A percentile compares a stretch with the other conserved stretches of the same genome.
Evolutionary conservation across 2,888 invertebrate genomes (phyloP).

Genomic region (Zygaena filipendulae): DNA sequence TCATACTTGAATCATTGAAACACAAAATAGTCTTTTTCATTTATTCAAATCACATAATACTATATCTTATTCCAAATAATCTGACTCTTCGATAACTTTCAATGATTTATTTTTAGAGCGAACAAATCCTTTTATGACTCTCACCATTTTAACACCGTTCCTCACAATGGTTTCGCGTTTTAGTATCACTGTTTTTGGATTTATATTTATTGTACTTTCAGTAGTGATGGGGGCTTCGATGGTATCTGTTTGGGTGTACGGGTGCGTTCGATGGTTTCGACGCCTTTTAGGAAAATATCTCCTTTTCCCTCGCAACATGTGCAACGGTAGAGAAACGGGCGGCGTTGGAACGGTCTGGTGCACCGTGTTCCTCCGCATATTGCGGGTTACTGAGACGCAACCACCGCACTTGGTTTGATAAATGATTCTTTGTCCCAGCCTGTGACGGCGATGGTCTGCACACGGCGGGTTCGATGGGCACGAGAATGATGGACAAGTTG

Average conservation of each 20-base stretch:
- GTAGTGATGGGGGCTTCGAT: no score
- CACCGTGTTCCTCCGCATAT: slow-evolving; percentile 23
- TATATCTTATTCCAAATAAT: slow-evolving; percentile 28
- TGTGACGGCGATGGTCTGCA: slow-evolving; percentile 19
- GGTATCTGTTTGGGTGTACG: no score
- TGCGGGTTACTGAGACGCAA: no score
- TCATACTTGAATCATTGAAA: no score
- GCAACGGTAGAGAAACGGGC: slow-evolving; percentile 16
- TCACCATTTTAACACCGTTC: slow-evolving; percentile 25
- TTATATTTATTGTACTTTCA: no score
- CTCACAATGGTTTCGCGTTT: slow-evolving; percentile 22
- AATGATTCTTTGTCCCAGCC: slow-evolving; percentile 23
- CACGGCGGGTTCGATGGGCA: slow-evolving; percentile 23
- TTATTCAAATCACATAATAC: no score
- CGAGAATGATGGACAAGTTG: no score
- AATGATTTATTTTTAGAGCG: slow-evolving; percentile 6
- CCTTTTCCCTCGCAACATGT: slow-evolving; percentile 24
- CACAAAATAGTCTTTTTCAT: no score
- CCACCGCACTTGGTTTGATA: slow-evolving; percentile 18
- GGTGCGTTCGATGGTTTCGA: no score
- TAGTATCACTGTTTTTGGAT: slow-evolving; percentile 21
- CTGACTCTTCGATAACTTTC: slow-evolving; percentile 18
- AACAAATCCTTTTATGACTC: slow-evolving; percentile 24
- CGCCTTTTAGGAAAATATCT: slow-evolving; percentile 22
- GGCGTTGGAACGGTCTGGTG: slow-evolving; percentile 12